Evolutionary conservation across 2,888 invertebrate genomes (phyloP), one percentile per base, ranked within the genome.

Genomic region (Luperina nickerlii): DNA sequence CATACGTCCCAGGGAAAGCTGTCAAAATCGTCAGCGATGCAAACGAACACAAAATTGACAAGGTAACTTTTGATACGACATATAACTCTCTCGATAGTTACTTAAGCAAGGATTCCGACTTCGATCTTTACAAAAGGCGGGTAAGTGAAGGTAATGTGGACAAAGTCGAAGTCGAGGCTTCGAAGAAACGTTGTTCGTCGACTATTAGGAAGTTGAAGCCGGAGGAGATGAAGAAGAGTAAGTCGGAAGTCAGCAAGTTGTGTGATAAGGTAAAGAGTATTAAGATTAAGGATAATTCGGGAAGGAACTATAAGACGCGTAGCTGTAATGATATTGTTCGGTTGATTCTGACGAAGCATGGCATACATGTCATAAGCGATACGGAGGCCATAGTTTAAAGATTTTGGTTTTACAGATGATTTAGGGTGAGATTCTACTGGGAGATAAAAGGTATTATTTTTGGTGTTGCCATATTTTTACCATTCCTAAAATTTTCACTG

Each of bases 301-400:
- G 92, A 32, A 94, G 86, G 87, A 95, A 94, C 67, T 97, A 95
- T 86, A 96, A 95, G 84, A 97, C 97, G 8, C 91, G 97, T 20
- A 97, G 96, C 87, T 97, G 97, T 87, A 97, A 97, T 71, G 97
- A 97, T 89, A 97, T 98, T 66, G 98, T 98, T 15, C 97, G 98
- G 91, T 97, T 98, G 95, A 98, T 98, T 90, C 96, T 98, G 87
- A 98, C 98, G 4, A 98, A 98, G 92, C 98, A 98, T 91, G 98
- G 98, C 3, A 98, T 98, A 88, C 98, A 98, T 94, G 98, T 98
- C 74, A 98, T 98, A 69, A 98, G 98, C 90, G 98, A 98, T 91
- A 98, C 98, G 27, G 98, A 98, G 92, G 98, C 98, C 83, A 98
- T 98, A 72, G 98, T 98, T 74, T 96, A 92, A 38, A 66, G 1